These are phyloP conservation scores for Crotalus tigris DNA, from an alignment of 2,113 vertebrate species.

Conservation along the genomic window DNA sequence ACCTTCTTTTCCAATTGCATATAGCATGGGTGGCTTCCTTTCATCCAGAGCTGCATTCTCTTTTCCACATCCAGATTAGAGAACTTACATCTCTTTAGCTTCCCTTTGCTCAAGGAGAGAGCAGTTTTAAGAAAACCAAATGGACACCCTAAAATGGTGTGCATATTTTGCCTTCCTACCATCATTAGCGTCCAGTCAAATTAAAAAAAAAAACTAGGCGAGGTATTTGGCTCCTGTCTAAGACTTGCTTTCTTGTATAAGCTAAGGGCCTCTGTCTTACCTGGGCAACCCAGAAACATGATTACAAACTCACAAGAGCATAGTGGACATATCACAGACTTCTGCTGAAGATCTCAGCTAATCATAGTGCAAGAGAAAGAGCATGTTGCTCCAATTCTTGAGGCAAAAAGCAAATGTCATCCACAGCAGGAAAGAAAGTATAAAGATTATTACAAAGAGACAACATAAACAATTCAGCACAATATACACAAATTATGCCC, in stretches of 20 bases:
- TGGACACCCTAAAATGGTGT: neutral
- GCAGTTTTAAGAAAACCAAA: neutral
- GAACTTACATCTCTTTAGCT: neutral
- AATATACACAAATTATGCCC: neutral
- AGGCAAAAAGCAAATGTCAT: neutral
- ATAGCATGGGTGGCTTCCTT: neutral
- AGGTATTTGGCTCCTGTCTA: neutral
- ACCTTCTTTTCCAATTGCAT: neutral
- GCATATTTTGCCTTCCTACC: neutral
- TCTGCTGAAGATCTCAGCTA: neutral
- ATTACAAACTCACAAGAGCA: neutral
- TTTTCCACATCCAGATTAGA: neutral
- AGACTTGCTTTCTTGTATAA: neutral
- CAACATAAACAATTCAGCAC: neutral
- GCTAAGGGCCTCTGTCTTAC: neutral
- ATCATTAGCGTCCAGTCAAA: neutral
- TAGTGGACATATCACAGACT: neutral
- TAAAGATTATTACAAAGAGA: neutral
- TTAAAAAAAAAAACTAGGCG: neutral
- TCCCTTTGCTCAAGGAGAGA: neutral
- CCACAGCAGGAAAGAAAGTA: neutral
- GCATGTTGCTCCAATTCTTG: neutral
- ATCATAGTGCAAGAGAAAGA: neutral
- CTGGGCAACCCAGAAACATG: neutral
- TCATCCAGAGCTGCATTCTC: neutral